Evolutionary conservation across 2,113 vertebrate genomes (phyloP), one percentile per base, ranked within the genome.

Genomic region (Corythoichthys haematopterus): DNA sequence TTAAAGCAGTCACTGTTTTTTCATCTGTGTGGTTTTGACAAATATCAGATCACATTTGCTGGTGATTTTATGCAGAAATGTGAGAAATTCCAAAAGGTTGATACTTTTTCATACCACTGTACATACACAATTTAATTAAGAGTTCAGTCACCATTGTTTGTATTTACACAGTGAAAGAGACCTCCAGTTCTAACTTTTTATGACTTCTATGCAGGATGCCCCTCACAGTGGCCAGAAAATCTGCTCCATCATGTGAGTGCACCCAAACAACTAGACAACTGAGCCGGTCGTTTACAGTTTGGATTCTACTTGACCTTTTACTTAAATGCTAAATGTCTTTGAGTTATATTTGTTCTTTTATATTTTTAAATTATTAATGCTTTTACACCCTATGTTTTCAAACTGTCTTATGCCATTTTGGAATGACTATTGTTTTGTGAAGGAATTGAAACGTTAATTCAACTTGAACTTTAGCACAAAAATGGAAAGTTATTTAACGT

Each of bases 181-280:
- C n/a, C n/a, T n/a, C n/a, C n/a, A n/a, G n/a, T n/a, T n/a, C n/a
- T n/a, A n/a, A n/a, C n/a, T n/a, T n/a, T n/a, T n/a, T n/a, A n/a
- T 87, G 59, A 45, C 1, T 11, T 69, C 20, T 69, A 6, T 69
- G 35, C 86, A 98, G 96, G 93, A 59, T 61, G 76, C 74, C 48
- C 78, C 83, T 72, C 78, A 33, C 36, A 2, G 85, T 15, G 72
- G 88, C 51, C 88, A 86, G 28, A 91, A 83, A 81, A 84, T 69
- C 83, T 98, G 95, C 78, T 71, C 75, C 71, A 78, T 96, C 78
- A 98, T 96, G 95, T 97, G 78, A 96, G 82, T 68, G 43, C 61
- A 36, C 75, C 43, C 61, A 71, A 48, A 36, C 55, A 36, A 46
- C n/a, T 51, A 64, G 50, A 43, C 37, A 14, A 57, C 70, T 59